Evolutionary conservation across 2,113 vertebrate species (phyloP).

Genomic region (Pao palembangensis): DNA sequence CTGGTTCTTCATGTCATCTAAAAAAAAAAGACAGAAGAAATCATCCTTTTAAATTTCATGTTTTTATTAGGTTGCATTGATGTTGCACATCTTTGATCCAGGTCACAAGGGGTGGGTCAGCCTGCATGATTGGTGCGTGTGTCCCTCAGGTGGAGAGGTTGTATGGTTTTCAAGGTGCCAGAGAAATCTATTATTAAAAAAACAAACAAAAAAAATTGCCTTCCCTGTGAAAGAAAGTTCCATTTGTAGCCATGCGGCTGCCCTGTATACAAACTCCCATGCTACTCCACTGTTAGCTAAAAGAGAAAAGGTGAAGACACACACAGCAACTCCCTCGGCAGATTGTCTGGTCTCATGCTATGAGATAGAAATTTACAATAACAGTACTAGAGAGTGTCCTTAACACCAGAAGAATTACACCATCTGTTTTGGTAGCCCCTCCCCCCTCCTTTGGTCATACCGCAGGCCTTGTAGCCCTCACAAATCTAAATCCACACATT

Average conservation of each 20-base stretch:
- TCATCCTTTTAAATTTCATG: no score
- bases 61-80: no score
- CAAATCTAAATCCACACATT: background rate
- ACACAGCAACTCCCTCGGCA: background rate
- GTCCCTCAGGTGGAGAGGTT: background rate
- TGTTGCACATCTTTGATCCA: background rate
- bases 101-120: background rate
- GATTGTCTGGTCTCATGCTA: background rate
- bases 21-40: slow-evolving; percentile 19
- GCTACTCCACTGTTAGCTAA: background rate
- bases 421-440: background rate
- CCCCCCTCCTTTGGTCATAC: no score
- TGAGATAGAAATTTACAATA: background rate
- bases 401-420: background rate
- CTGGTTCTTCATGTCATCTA: slow-evolving; percentile 86
- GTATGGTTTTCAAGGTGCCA: background rate
- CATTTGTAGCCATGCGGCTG: background rate
- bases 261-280: background rate
- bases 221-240: background rate
- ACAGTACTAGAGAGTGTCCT: background rate
- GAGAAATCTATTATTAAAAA: background rate
- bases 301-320: background rate
- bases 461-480: background rate
- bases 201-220: background rate
- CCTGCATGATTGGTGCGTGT: background rate